Conservation (phyloP, 1,140 invertebrate species). For the Akabosia matsudoensis region DNA sequence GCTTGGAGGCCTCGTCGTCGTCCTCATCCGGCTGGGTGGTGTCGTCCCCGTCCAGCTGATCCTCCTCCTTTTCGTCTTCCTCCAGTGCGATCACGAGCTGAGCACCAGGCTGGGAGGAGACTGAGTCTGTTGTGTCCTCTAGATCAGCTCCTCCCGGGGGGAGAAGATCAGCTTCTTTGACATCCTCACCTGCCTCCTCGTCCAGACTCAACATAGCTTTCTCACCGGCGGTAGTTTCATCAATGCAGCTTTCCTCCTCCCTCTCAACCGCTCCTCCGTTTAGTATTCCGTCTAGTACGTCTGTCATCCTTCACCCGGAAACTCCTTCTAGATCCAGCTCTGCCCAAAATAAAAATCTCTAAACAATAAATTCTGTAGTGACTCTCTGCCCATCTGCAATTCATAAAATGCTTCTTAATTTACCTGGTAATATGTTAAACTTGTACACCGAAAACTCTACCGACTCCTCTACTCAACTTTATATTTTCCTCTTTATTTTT, state of each 20-base stretch:
- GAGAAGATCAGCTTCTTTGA: neutral
- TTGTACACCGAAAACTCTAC: no score
- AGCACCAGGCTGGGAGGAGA: neutral
- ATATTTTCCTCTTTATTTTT: no score
- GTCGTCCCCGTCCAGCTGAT: neutral
- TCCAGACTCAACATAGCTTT: no score
- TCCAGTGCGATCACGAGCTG: neutral
- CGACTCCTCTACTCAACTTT: no score
- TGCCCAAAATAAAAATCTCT: no score
- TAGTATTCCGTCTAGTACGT: neutral
- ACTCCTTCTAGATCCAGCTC: no score
- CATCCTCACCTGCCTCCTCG: neutral
- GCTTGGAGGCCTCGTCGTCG: neutral
- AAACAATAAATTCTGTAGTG: no score
- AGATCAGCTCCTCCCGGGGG: neutral
- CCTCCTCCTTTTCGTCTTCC: neutral
- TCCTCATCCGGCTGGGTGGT: neutral
- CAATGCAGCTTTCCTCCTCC: neutral
- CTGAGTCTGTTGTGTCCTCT: neutral
- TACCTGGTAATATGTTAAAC: no score
- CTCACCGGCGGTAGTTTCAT: neutral
- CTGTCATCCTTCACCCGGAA: no score
- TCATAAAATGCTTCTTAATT: no score
- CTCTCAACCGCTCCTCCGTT: neutral
- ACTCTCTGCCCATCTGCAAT: no score